Evolutionary conservation across 1,140 invertebrate species (phyloP).

Genomic region (Brachionus calyciflorus): DNA sequence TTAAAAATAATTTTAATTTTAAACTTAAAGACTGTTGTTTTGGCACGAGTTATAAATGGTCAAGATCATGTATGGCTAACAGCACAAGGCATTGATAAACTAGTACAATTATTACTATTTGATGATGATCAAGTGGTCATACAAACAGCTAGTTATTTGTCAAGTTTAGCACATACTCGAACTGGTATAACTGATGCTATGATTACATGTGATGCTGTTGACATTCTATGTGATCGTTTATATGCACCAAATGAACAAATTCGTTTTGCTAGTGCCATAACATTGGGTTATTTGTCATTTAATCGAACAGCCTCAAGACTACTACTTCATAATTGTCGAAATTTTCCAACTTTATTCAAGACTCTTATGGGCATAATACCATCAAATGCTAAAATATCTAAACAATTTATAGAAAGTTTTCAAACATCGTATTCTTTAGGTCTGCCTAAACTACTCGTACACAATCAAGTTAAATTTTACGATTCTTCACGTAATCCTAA

Average conservation of each 20-base stretch:
- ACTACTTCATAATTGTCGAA: conserved; percentile 56
- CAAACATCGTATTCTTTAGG: conserved; percentile 55
- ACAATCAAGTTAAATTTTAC: conserved; percentile 40
- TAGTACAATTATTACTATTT: conserved; percentile 52
- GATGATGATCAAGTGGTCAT: conserved; percentile 35
- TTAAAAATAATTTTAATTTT: conserved; percentile 3
- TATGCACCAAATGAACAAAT: conserved; percentile 47
- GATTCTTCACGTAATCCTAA: background rate
- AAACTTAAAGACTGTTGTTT: conserved; percentile 55
- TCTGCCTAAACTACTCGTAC: conserved; percentile 50
- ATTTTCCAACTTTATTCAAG: conserved; percentile 56
- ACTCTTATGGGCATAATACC: conserved; percentile 57
- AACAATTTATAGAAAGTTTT: conserved; percentile 58
- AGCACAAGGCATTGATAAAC: conserved; percentile 54
- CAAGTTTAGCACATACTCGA: conserved; percentile 58
- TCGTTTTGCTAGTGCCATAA: conserved; percentile 54
- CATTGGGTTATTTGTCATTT: conserved; percentile 60
- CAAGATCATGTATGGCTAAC: conserved; percentile 57
- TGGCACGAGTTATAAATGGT: conserved; percentile 58
- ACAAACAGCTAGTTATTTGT: conserved; percentile 48
- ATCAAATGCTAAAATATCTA: conserved; percentile 55
- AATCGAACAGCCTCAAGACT: conserved; percentile 57
- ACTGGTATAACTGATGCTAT: conserved; percentile 61
- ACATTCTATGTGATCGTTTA: conserved; percentile 39
- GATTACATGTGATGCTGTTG: conserved; percentile 53